Conservation (phyloP, 1,140 invertebrate species). For the Heliothis subflexa region DNA sequence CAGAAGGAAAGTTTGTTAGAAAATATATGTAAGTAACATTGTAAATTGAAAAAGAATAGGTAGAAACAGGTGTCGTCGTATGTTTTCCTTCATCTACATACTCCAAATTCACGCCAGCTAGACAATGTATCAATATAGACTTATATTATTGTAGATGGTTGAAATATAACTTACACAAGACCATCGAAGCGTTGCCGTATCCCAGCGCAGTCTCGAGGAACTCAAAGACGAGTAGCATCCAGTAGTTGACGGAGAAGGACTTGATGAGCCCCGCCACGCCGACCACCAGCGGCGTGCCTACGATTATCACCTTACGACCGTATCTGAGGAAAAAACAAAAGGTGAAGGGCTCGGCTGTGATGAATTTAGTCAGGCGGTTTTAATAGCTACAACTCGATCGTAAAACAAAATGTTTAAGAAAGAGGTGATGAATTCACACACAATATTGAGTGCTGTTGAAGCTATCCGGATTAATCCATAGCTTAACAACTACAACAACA, state of each 20-base stretch:
- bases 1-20: not conserved
- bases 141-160: not conserved
- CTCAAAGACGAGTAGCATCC: constrained; percentile 86
- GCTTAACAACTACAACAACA: too few relatives aligned
- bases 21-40: not conserved
- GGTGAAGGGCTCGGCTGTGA: too few relatives aligned
- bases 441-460: too few relatives aligned
- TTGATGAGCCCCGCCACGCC: constrained; percentile 85
- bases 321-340: constrained; percentile 82
- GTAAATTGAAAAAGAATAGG: not conserved
- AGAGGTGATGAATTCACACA: too few relatives aligned
- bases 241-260: constrained; percentile 87
- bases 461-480: too few relatives aligned
- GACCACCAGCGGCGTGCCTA: constrained; percentile 76
- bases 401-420: too few relatives aligned
- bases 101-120: too few relatives aligned
- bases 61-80: not conserved
- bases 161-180: constrained; percentile 85
- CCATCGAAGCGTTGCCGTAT: constrained; percentile 86
- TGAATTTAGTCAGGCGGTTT: too few relatives aligned
- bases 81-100: too few relatives aligned
- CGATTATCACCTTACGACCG: constrained; percentile 80
- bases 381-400: too few relatives aligned
- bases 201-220: constrained; percentile 86
- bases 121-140: not conserved